phyloP scores from a whole-genome alignment of 2,797 vertebrate genomes.

The Pempheris klunzingeri region DNA sequence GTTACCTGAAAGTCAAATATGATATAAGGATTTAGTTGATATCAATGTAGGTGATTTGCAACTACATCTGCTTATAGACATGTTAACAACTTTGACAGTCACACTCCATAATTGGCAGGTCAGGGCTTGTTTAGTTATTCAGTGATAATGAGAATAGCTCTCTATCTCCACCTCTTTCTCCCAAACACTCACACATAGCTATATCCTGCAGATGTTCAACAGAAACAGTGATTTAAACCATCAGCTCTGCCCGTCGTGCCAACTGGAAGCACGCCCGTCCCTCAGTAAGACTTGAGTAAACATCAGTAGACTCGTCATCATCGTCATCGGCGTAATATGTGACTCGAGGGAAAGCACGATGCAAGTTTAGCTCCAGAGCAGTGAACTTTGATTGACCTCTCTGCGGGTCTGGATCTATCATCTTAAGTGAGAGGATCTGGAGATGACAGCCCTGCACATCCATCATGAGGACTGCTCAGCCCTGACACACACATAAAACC shows the following conservation, averaged over 20 bases:
- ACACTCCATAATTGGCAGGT: slow-evolving; percentile 77
- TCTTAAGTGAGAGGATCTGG: slow-evolving; percentile 69
- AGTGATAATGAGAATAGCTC: slow-evolving; percentile 76
- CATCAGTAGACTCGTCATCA: slow-evolving; percentile 7
- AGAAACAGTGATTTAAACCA: slow-evolving; percentile 31
- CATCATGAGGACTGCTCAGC: slow-evolving; percentile 57
- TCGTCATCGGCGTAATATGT: slow-evolving; percentile 25
- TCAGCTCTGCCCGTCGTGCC: slow-evolving; percentile 23
- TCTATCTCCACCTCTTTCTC: slow-evolving; percentile 12
- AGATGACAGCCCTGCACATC: slow-evolving; percentile 63
- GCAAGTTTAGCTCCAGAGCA: slow-evolving; percentile 35
- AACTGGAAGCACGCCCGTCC: slow-evolving; percentile 10
- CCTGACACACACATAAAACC: slow-evolving; percentile 55
- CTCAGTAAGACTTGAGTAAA: slow-evolving; percentile 27
- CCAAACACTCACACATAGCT: slow-evolving; percentile 35
- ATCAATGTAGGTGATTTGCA: slow-evolving; percentile 61
- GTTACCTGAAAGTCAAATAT: slow-evolving; percentile 47
- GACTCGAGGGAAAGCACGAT: slow-evolving; percentile 36
- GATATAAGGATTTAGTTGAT: slow-evolving; percentile 43
- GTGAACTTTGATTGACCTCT: slow-evolving; percentile 75
- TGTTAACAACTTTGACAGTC: slow-evolving; percentile 78
- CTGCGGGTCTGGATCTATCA: slow-evolving; percentile 68
- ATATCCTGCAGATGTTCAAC: slow-evolving; percentile 40
- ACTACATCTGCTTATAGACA: slow-evolving; percentile 67
- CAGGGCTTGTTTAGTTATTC: slow-evolving; percentile 72